Evolutionary conservation across 2,888 invertebrate species (phyloP).

Genomic region (Diplolepis rosae): DNA sequence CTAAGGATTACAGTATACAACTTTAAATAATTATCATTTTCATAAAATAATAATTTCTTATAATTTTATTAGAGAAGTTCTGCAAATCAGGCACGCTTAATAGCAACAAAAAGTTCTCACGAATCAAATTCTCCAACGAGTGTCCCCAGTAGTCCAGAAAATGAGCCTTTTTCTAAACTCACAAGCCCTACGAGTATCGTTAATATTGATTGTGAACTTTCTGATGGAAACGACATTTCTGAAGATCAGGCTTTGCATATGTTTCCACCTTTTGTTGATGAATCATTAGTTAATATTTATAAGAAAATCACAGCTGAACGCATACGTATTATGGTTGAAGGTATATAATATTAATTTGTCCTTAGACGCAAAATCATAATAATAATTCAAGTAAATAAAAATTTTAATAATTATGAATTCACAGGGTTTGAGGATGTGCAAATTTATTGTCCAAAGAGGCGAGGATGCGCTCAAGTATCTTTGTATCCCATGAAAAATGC

Average conservation of each 20-base stretch:
- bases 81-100: slow-evolving; percentile 44
- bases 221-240: slow-evolving; percentile 68
- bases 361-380: background rate
- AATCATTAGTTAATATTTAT: slow-evolving; percentile 77
- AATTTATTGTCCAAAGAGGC: slow-evolving; percentile 78
- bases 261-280: slow-evolving; percentile 69
- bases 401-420: slow-evolving; percentile 20
- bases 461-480: slow-evolving; percentile 79
- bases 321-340: slow-evolving; percentile 79
- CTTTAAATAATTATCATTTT: no score
- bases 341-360: slow-evolving; percentile 55
- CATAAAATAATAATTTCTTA: slow-evolving; percentile 1
- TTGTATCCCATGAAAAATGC: slow-evolving; percentile 78
- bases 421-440: slow-evolving; percentile 78
- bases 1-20: no score
- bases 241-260: slow-evolving; percentile 55
- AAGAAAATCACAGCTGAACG: slow-evolving; percentile 80
- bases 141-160: slow-evolving; percentile 62
- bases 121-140: slow-evolving; percentile 54
- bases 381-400: background rate
- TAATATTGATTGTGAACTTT: slow-evolving; percentile 78
- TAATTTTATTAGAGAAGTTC: background rate
- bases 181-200: slow-evolving; percentile 72
- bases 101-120: slow-evolving; percentile 54
- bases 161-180: slow-evolving; percentile 46